Conservation (phyloP, 1,140 invertebrate genomes). For the Diachasmimorpha longicaudata region DNA sequence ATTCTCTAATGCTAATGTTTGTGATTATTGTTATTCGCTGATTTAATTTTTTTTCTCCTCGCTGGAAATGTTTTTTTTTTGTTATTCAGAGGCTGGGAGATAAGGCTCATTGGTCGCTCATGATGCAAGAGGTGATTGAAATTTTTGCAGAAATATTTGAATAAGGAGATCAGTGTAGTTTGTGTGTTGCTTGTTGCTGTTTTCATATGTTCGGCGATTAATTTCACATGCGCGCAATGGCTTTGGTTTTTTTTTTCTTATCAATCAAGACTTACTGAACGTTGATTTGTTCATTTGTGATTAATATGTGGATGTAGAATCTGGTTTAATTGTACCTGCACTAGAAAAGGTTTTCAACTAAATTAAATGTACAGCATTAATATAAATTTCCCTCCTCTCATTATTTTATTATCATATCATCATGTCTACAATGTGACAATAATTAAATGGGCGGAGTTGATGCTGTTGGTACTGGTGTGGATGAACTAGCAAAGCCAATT, state of each 20-base stretch:
- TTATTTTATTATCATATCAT: neutral
- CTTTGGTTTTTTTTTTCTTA: constrained; percentile 12
- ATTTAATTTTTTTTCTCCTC: neutral
- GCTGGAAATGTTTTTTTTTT: neutral
- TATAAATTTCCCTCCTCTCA: neutral
- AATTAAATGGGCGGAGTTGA: constrained; percentile 46
- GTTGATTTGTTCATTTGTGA: neutral
- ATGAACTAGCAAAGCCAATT: constrained; percentile 44
- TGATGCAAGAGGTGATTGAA: neutral
- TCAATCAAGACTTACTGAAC: constrained; percentile 1
- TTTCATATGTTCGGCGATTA: neutral
- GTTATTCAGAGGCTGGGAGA: neutral
- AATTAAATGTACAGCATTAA: neutral
- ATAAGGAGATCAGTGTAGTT: neutral
- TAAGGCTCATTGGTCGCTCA: neutral
- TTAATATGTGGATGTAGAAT: neutral
- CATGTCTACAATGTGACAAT: constrained; percentile 21
- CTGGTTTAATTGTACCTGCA: neutral
- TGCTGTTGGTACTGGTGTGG: constrained; percentile 41
- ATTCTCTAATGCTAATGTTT: neutral
- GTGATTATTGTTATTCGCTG: neutral
- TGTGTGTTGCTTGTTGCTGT: neutral
- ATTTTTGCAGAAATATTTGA: neutral
- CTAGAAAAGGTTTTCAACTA: neutral
- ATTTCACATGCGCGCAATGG: constrained; percentile 14